Evolutionary conservation across 2,888 invertebrate species (phyloP).

Genomic region (Drosophila falleni): DNA sequence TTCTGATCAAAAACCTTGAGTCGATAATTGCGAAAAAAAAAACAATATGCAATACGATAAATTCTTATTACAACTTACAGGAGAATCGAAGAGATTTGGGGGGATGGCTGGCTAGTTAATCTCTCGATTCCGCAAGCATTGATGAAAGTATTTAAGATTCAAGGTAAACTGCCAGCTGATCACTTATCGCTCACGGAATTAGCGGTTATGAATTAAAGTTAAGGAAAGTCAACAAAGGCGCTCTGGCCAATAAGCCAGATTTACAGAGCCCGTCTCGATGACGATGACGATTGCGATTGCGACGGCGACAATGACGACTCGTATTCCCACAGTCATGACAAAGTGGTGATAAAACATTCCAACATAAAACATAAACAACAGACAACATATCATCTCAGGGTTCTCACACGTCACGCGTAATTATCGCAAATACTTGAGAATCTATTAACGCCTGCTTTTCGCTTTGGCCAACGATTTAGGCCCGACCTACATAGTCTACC

Average conservation of each 20-base stretch:
- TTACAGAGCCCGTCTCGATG: not conserved
- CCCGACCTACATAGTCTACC: constrained; percentile 7
- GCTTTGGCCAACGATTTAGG: constrained; percentile 8
- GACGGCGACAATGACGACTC: not conserved
- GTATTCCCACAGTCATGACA: constrained; percentile 12
- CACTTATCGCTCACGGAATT: constrained; percentile 7
- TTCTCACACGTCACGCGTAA: constrained; percentile 31
- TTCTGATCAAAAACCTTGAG: not conserved
- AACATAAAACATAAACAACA: constrained; percentile 5
- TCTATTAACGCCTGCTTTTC: constrained; percentile 27
- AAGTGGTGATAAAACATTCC: constrained; percentile 21
- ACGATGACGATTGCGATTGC: not conserved
- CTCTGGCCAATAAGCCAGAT: constrained; percentile 1
- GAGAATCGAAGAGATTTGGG: not conserved
- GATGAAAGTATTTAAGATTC: constrained; percentile 40
- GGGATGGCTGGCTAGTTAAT: not conserved
- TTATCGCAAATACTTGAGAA: constrained; percentile 34
- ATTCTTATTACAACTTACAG: not conserved
- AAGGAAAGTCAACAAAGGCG: constrained; percentile 12
- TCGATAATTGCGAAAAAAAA: constrained; percentile 10
- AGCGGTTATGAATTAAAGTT: constrained; percentile 39
- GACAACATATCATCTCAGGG: constrained; percentile 23
- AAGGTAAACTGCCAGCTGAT: constrained; percentile 47
- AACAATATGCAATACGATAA: not conserved
- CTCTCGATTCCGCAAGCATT: constrained; percentile 1